Base-by-base conservation (phyloP, 2,797 vertebrate genomes). In the Poecile montanus region DNA sequence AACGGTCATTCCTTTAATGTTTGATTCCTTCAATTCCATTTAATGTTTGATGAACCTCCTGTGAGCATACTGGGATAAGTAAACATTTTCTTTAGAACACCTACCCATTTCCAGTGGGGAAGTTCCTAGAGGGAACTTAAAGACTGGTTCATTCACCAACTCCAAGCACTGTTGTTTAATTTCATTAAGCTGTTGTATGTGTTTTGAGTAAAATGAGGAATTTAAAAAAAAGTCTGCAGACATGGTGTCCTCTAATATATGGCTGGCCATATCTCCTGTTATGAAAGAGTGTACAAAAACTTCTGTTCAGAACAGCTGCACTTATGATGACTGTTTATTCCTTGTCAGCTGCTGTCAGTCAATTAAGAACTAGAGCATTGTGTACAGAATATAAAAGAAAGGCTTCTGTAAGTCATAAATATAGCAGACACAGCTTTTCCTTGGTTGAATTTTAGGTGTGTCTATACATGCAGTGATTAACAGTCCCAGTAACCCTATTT, bases 171-270 rank as follows among this genome's bases (percentile, higher is more conserved):
- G 40, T 65, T 94, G 51, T 80, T 93, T 48, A 21, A 38, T 91
- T 73, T 81, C 30, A 36, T 91, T 81, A 89, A 77, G 42, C 9
- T 89, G 90, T 92, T 85, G 22, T 61, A 81, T 32, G 32, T 36
- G 45, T 65, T 97, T 96, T 94, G 26, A 94, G 85, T 93, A 83
- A 93, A 88, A 89, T 58, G 40, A 76, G 73, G 91, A 56, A 56
- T 57, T 93, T 88, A 2, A 18, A n/a, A 53, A 81, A 92, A 60
- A 9, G 34, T 44, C 47, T 80, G 45, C 50, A 91, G 51, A 25
- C 44, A 36, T 22, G 3, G 53, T 53, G 63, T 34, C 22, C 44
- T 88, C 45, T 83, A 72, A 63, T 94, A 40, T 93, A 57, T 83
- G 86, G 48, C 50, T 95, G 77, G 70, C 81, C 67, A 67, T 63